Evolutionary conservation across 2,113 vertebrate species (phyloP), one percentile per base, ranked within the genome.

Genomic region (Rhineura floridana): DNA sequence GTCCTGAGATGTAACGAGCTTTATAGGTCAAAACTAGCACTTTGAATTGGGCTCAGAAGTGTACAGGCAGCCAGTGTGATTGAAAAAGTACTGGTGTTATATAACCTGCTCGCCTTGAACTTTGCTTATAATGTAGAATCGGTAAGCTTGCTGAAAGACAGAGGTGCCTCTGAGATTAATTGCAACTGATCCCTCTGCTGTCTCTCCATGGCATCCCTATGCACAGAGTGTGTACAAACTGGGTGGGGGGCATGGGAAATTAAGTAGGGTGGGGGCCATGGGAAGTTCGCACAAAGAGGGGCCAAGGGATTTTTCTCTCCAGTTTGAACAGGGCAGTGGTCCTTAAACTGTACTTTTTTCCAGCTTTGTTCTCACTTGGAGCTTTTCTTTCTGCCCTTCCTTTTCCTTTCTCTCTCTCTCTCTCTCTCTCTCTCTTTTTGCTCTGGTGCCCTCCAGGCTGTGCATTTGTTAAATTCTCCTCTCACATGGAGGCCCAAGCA

Each of bases 391-490:
- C 63, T 70, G 81, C 12, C 59, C 52, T 17, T 44, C 19, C 50
- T 52, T 50, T 84, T 42, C 59, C 80, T 23, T n/a, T 79, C 77
- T 79, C 44, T 46, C 44, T 79, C 39, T 75, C 72, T 75, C 15
- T 70, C 36, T 42, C 46, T 55, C 15, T 87, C 65, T 48, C 48
- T 87, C 33, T 93, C 91, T 92, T 82, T 91, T 91, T 15, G n/a
- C 63, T 30, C 33, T 55, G 63, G 9, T 4, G n/a, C 59, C 33
- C 30, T 79, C 59, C 97, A 99, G 99, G 99, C 97, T 99, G 99
- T 87, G 99, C 99, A 94, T 99, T 99, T 90, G 99, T 99, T 92
- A 99, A 99, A 97, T 99, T 99, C 97, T 99, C 99, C 63, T 98
- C 99, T 93, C 99, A 99, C 92, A 98, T 98, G 2, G 99, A 99